Percentiles rank a stretch among this genome's conserved stretches.
Evolutionary conservation across 2,888 invertebrate species (phyloP).

Genomic region (Hermodice carunculata): DNA sequence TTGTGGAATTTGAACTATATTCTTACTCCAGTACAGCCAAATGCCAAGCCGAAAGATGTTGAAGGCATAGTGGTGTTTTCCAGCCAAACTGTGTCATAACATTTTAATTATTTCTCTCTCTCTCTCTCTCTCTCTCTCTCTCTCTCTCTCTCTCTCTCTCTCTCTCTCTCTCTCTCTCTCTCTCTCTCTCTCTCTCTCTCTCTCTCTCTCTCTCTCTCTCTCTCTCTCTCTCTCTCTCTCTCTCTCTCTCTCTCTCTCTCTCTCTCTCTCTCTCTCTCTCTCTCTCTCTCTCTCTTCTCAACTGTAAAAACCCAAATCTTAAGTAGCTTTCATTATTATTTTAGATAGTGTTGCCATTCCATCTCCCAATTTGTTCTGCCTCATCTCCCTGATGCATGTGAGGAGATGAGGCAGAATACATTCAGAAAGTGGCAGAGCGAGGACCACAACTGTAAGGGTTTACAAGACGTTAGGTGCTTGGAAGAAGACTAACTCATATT

Average conservation of each 20-base stretch:
- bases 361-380: not conserved
- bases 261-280: conserved; percentile 17
- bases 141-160: conserved; percentile 15
- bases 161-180: conserved; percentile 16
- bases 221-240: conserved; percentile 18
- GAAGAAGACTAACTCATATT: too few species aligned
- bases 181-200: conserved; percentile 16
- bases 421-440: not conserved
- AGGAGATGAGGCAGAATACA: not conserved
- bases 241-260: conserved; percentile 18
- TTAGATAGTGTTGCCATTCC: not conserved
- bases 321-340: too few species aligned
- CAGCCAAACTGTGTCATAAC: not conserved
- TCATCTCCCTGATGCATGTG: not conserved
- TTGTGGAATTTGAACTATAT: too few species aligned
- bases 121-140: conserved; percentile 16
- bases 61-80: not conserved
- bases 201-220: conserved; percentile 17
- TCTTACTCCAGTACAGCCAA: too few species aligned
- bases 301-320: too few species aligned
- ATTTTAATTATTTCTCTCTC: not conserved
- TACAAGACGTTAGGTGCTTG: too few species aligned
- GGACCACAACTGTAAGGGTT: too few species aligned
- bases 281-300: not conserved
- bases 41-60: too few species aligned